These are phyloP conservation scores for Pantherophis guttatus DNA, from an alignment of 2,113 vertebrate genomes.

Conservation along the genomic window DNA sequence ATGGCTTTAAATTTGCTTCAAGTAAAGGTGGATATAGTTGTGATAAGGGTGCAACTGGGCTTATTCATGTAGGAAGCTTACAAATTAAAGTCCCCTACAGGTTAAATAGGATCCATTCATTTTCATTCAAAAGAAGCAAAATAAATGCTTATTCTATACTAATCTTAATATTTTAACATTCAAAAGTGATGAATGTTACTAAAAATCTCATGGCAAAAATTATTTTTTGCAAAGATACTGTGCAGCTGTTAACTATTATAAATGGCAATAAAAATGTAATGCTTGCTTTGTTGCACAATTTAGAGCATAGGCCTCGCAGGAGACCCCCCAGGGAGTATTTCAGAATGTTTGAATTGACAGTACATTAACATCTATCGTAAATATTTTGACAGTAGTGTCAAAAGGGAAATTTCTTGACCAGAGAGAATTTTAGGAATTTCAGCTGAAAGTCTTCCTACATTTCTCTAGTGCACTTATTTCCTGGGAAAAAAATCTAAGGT, in stretches of 20 bases:
- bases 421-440: conserved; percentile 50
- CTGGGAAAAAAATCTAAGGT: conserved; percentile 23
- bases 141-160: neutral
- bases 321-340: conserved; percentile 41
- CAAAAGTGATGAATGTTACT: conserved; percentile 10
- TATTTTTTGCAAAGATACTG: neutral
- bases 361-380: conserved; percentile 44
- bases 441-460: conserved; percentile 46
- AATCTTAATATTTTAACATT: conserved; percentile 4
- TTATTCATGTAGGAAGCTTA: neutral
- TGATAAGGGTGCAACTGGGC: neutral
- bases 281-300: conserved; percentile 30
- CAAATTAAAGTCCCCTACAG: neutral
- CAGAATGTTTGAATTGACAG: conserved; percentile 31
- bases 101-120: neutral
- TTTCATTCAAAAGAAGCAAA: neutral
- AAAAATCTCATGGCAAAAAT: neutral
- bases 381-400: conserved; percentile 57
- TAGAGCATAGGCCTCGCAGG: conserved; percentile 35
- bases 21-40: neutral
- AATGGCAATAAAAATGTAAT: conserved; percentile 32
- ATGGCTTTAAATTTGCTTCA: neutral
- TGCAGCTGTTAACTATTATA: conserved; percentile 26
- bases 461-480: conserved; percentile 32
- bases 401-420: conserved; percentile 53